Evolutionary conservation across 2,113 vertebrate species (phyloP).

Genomic region (Sinocyclocheilus maitianheensis): DNA sequence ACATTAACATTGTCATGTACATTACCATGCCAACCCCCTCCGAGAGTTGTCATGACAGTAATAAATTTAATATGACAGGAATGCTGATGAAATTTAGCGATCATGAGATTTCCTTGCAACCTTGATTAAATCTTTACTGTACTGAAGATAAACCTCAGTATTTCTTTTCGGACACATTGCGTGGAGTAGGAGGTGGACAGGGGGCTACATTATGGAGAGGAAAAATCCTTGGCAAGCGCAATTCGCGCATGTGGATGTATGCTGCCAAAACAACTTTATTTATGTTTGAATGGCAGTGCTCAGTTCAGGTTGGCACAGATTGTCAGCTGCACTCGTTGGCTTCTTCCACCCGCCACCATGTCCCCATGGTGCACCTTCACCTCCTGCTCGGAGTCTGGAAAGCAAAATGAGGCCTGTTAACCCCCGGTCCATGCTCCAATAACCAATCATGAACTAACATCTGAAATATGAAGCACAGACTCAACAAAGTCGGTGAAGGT

Average conservation of each 20-base stretch:
- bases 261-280: constrained; percentile 83
- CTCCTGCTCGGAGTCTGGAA: constrained; percentile 50
- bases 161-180: constrained; percentile 20
- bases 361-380: constrained; percentile 69
- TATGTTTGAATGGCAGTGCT: constrained; percentile 81
- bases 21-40: too few species aligned
- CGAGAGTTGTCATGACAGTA: background rate
- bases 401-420: constrained; percentile 42
- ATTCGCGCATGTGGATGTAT: constrained; percentile 73
- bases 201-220: constrained; percentile 64
- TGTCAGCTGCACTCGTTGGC: constrained; percentile 76
- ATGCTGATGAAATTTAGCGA: constrained; percentile 19
- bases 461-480: constrained; percentile 39
- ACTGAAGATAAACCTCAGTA: constrained; percentile 3
- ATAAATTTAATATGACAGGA: background rate
- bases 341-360: constrained; percentile 69
- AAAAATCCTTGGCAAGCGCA: constrained; percentile 72
- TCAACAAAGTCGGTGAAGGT: constrained; percentile 48
- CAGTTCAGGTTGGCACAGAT: constrained; percentile 77
- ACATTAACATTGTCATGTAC: too few species aligned
- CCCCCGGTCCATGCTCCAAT: constrained; percentile 34
- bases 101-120: background rate
- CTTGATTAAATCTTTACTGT: constrained; percentile 16
- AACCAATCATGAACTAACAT: constrained; percentile 33
- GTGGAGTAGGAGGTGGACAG: constrained; percentile 23